Evolutionary conservation across 2,797 vertebrate genomes (phyloP).

Genomic region (Mormyrops boulengeri): DNA sequence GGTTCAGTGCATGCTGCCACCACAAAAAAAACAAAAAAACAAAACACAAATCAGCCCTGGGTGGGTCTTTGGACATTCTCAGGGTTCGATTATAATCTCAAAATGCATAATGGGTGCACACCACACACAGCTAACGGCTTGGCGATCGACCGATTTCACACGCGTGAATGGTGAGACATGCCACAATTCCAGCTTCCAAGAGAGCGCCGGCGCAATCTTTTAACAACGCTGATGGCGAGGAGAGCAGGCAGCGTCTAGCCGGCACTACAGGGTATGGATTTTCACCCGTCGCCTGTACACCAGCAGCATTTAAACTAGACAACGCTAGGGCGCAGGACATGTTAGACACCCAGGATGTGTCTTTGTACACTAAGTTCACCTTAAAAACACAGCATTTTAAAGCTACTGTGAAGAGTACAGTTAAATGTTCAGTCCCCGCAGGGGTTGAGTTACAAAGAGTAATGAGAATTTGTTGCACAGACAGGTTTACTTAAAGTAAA

Average conservation of each 20-base stretch:
- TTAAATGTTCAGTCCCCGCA: too few relatives aligned
- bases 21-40: neutral
- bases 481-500: neutral
- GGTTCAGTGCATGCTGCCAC: neutral
- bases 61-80: neutral
- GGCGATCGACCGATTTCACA: neutral
- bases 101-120: neutral
- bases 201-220: neutral
- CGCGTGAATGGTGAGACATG: neutral
- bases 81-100: neutral
- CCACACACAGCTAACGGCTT: neutral
- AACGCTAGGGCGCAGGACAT: neutral
- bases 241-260: neutral
- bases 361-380: neutral
- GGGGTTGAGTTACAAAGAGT: neutral
- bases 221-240: constrained; percentile 11
- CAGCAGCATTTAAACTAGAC: neutral
- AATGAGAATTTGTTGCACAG: neutral
- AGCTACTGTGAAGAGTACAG: neutral
- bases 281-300: neutral
- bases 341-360: neutral
- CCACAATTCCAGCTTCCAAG: neutral
- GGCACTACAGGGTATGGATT: constrained; percentile 1
- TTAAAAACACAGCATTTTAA: neutral
- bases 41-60: neutral